Evolutionary conservation across 2,888 invertebrate species (phyloP), one percentile per base, ranked within the genome.

Genomic region (Caenorhabditis sp.): DNA sequence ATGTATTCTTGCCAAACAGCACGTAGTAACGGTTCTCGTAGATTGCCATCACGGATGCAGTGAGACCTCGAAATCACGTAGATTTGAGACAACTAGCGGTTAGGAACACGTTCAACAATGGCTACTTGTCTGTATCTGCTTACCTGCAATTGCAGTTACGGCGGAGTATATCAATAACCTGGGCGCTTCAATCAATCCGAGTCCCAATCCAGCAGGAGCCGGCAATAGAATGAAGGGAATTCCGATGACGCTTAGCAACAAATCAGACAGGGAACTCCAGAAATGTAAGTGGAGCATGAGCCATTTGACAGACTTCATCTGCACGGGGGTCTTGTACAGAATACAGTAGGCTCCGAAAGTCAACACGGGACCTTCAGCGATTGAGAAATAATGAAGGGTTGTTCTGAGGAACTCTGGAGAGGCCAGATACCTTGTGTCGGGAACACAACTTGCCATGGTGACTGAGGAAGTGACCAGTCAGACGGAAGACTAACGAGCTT

Each of bases 281-380:
- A 62, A 44, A 32, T 32, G 32, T 4, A 50, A 28, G 11, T 47
- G 47, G 2, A 62, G n/a, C 13, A 62, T 47, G 47, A 26, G 18
- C 62, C 62, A 62, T n/a, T 62, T 62, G 47, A 62, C 28, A 6
- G 44, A 44, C 5, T 26, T 20, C 62, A 32, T 47, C 18, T 6
- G 13, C 1, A 9, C 11, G 15, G 62, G 62, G 20, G 47, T 47
- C 40, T 50, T 47, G 24, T 11, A 28, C 11, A 62, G 50, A 5
- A 62, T 50, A 26, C 24, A 24, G 22, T 62, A 62, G 26, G 50
- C 24, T 1, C 47, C 62, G 26, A 62, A 24, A 2, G n/a, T 9
- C 22, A 50, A 32, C 18, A 62, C 18, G 11, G 62, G 62, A 0
- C 26, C 6, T 11, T 32, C 47, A n/a, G 28, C 1, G n/a, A 13